Percentiles rank a stretch among this genome's conserved stretches.
Conservation (phyloP, 2,888 invertebrate species). For the Nomada fucata region DNA sequence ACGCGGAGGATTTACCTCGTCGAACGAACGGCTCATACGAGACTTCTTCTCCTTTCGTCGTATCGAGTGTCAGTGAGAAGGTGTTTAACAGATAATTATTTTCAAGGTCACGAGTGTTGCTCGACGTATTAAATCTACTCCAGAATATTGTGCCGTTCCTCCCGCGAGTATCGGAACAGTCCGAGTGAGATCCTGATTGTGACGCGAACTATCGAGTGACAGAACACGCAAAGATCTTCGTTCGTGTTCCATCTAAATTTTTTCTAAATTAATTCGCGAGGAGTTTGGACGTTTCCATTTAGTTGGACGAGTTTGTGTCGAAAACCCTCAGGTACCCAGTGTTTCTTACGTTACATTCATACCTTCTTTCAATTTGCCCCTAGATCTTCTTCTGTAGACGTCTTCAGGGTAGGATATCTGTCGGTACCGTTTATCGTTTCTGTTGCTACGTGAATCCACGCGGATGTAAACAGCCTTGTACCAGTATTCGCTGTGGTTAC, state of each 20-base stretch:
- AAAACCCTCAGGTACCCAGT: too few species aligned
- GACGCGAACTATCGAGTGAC: slow-evolving; percentile 43
- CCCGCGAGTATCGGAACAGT: not conserved
- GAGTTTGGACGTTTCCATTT: not conserved
- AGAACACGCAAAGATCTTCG: not conserved
- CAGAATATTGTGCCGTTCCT: slow-evolving; percentile 24
- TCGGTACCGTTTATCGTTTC: not conserved
- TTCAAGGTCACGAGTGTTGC: slow-evolving; percentile 57
- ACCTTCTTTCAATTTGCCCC: not conserved
- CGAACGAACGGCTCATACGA: slow-evolving; percentile 2
- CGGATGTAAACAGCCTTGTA: slow-evolving; percentile 51
- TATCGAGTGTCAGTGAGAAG: slow-evolving; percentile 66
- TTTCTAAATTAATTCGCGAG: not conserved
- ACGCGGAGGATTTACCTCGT: slow-evolving; percentile 19
- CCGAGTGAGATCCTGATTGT: slow-evolving; percentile 30
- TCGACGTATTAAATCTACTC: slow-evolving; percentile 8
- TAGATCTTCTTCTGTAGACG: not conserved
- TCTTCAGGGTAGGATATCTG: not conserved
- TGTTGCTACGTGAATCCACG: slow-evolving; percentile 16
- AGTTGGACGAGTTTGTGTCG: not conserved
- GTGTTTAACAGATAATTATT: slow-evolving; percentile 36
- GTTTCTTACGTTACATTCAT: too few species aligned
- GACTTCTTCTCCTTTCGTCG: slow-evolving; percentile 3
- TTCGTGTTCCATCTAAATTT: not conserved
- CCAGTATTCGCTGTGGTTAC: slow-evolving; percentile 35